Conservation (phyloP, 1,140 invertebrate species). For the Dryas iulia region DNA sequence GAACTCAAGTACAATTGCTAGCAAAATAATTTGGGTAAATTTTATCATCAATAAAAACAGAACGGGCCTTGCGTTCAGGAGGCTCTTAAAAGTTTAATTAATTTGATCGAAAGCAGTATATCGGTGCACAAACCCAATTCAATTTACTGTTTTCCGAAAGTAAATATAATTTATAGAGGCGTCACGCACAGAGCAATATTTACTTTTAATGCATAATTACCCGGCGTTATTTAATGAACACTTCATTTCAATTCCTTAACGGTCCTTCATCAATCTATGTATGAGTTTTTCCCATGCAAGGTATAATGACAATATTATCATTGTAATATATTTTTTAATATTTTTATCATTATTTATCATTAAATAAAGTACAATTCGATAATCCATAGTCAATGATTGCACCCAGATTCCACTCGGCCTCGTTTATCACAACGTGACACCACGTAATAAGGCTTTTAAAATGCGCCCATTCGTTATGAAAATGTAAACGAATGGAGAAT, state of each 20-base stretch:
- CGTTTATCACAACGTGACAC: slow-evolving; percentile 46
- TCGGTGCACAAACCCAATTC: slow-evolving; percentile 47
- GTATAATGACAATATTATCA: neutral
- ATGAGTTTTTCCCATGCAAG: neutral
- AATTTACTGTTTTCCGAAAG: slow-evolving; percentile 52
- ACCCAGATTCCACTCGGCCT: slow-evolving; percentile 6
- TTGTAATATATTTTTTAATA: neutral
- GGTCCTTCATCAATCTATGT: neutral
- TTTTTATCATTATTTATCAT: slow-evolving; percentile 13
- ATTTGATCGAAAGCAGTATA: slow-evolving; percentile 54
- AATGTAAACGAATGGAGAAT: slow-evolving; percentile 56
- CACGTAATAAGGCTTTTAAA: slow-evolving; percentile 66
- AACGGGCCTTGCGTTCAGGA: slow-evolving; percentile 36
- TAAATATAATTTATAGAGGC: slow-evolving; percentile 45
- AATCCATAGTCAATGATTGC: slow-evolving; percentile 21
- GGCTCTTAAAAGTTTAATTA: slow-evolving; percentile 61
- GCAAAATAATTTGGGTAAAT: slow-evolving; percentile 32
- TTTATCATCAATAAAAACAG: slow-evolving; percentile 62
- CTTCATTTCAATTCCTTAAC: neutral
- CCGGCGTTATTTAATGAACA: slow-evolving; percentile 1
- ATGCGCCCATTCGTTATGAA: slow-evolving; percentile 60
- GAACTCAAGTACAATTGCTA: neutral
- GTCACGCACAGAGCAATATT: slow-evolving; percentile 1
- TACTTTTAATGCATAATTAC: slow-evolving; percentile 21
- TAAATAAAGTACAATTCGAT: slow-evolving; percentile 17